phyloP scores from a whole-genome alignment of 2,797 vertebrate genomes.

The Oreochromis mossambicus region DNA sequence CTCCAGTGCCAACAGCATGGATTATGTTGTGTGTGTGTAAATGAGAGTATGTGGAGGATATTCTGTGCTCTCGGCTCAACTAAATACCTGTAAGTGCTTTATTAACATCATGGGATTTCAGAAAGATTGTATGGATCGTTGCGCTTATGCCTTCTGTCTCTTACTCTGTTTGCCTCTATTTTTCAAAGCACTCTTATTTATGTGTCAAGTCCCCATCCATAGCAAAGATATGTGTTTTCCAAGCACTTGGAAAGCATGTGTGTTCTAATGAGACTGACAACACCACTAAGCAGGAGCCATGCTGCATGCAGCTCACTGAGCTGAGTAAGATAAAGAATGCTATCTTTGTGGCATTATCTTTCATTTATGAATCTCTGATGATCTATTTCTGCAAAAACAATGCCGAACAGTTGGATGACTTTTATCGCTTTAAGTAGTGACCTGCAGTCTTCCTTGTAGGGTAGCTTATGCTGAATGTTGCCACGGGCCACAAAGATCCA shows the following conservation, averaged over 20 bases:
- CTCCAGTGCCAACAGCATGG: constrained; percentile 30
- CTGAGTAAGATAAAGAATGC: not conserved
- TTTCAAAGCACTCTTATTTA: not conserved
- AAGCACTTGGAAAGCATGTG: not conserved
- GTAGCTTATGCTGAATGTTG: not conserved
- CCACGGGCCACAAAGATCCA: not conserved
- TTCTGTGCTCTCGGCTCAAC: constrained; percentile 18
- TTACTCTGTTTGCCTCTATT: not conserved
- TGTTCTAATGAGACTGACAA: constrained; percentile 11
- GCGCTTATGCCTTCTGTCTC: constrained; percentile 32
- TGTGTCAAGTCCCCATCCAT: not conserved
- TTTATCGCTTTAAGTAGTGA: not conserved
- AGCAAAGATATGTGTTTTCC: not conserved
- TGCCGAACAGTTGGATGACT: not conserved
- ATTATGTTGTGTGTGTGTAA: constrained; percentile 28
- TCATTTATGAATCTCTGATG: not conserved
- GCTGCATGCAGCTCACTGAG: not conserved
- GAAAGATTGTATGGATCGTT: constrained; percentile 31
- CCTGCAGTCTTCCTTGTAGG: not conserved
- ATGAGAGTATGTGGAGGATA: constrained; percentile 19
- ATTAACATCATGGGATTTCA: constrained; percentile 40
- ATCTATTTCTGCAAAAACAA: not conserved
- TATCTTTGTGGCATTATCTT: not conserved
- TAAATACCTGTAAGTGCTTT: constrained; percentile 54
- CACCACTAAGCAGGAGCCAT: not conserved